phyloP scores from a whole-genome alignment of 2,113 vertebrate species.

The Neotragus pygmaeus region DNA sequence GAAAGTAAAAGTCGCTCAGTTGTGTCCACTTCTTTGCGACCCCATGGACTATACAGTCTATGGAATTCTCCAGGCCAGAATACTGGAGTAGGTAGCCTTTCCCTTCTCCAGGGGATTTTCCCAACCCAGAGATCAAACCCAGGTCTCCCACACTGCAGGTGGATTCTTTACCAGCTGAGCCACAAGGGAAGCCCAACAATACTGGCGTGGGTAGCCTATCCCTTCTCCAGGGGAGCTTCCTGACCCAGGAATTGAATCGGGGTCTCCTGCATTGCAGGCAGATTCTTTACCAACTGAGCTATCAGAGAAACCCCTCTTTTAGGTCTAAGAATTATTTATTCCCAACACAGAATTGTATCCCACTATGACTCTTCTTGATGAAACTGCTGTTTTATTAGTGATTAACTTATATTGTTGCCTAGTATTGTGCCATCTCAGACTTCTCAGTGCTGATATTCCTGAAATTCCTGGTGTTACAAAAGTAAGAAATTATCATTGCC shows the following conservation, averaged over 20 bases:
- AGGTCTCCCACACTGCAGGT: background rate
- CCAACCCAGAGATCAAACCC: background rate
- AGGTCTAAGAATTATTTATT: background rate
- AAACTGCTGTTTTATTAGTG: background rate
- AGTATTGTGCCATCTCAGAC: background rate
- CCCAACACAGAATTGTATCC: background rate
- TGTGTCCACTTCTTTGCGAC: background rate
- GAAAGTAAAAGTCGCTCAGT: background rate
- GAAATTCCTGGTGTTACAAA: background rate
- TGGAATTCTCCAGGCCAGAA: background rate
- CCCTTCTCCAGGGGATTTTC: background rate
- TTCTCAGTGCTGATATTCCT: slow-evolving; percentile 13
- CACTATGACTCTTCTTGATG: background rate
- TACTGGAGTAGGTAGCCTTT: background rate
- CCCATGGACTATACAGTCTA: background rate
- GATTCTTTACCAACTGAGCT: background rate
- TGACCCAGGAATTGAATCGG: background rate
- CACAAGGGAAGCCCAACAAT: background rate
- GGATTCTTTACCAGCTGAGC: background rate
- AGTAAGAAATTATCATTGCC: background rate
- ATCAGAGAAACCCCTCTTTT: background rate
- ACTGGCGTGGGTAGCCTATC: background rate
- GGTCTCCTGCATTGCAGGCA: background rate
- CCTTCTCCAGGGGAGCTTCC: background rate
- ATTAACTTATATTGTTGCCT: background rate